Evolutionary conservation across 1,140 invertebrate species (phyloP), one percentile per base, ranked within the genome.

Genomic region (Arion vulgaris): DNA sequence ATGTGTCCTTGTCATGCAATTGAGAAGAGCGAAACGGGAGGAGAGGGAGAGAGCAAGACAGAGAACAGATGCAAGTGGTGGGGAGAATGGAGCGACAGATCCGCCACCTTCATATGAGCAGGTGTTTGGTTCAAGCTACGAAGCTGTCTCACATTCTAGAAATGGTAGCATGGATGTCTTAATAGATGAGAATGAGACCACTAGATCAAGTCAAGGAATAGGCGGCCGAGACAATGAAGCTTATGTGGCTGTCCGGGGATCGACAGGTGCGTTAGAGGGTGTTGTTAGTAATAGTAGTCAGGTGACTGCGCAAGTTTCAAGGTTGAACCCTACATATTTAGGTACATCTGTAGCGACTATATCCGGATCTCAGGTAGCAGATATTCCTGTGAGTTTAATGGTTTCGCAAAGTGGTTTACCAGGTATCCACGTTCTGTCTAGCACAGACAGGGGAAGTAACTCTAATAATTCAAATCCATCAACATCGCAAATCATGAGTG

Each of bases 1-100:
- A 45, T 85, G 82, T 39, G 82, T 85, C 26, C 84, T 85, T 0
- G 51, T 85, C 51, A 71, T 85, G 26, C 84, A 85, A 82, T 74
- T 85, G 34, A 36, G 82, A 19, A 62, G 75, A 34, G 77, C 82
- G 34, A 85, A 83, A 73, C 62, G 82, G 26, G 84, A 85, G 53
- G 84, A 85, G 45, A 32, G 71, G 45, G 51, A 73, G 19, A 68
- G 84, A 26, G 73, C 62, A 1, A 39, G 32, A 23, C 49, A 32
- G 39, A 0, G 32, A 23, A 68, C 72, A 7, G 39, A 41, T 23
- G 80, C 57, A 5, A 45, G 39, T 17, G 76, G 26, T 0, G 77
- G 15, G 39, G 75, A 72, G 11, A n/a, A 19, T n/a, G 73, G 62
- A 0, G 49, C 32, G 1, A 32, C 57, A 17, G 81, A 85, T 57